Evolutionary conservation across 2,888 invertebrate species (phyloP), one percentile per base, ranked within the genome.

Genomic region (Punctoribates punctum): DNA sequence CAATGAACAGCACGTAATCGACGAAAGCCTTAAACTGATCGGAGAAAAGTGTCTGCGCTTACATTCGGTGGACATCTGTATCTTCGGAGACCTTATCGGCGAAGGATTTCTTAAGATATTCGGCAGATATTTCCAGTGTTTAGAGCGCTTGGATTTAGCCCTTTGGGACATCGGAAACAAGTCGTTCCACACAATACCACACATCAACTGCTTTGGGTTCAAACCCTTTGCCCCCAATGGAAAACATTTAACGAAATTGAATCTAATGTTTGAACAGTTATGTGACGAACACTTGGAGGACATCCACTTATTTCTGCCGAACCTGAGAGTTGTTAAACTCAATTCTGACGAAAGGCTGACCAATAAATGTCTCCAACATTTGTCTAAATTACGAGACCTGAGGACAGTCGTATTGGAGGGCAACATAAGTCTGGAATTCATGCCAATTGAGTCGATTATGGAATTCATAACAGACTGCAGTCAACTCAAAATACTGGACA

Each of bases 361-460:
- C 15, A n/a, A 65, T 15, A 20, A 65, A 13, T 65, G 65, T 65
- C n/a, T 65, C 4, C 1, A 3, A 5, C n/a, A 65, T 65, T 65
- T 65, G 29, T 65, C 65, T 23, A 65, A 65, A 65, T 17, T 65
- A 8, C 13, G 3, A 17, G 8, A 65, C 6, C 25, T 65, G 15
- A 9, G n/a, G 9, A 65, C 65, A 13, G 13, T 65, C 29, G 65
- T 65, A 65, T 65, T 65, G 65, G 65, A 65, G 34, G 65, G 65
- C 17, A 65, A 65, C 29, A 65, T 65, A 23, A 29, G 29, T 15
- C 5, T 65, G 8, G 29, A 65, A 29, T 65, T 23, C 29, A 11
- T 65, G 25, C 27, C 29, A 17, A 15, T 65, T 29, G 65, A 65
- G 6, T 29, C 29, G 1, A 65, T 65, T n/a, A 11, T 65, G 6